These are phyloP conservation scores for Ganaspis brasiliensis DNA, from an alignment of 2,888 invertebrate genomes.

Conservation along the genomic window DNA sequence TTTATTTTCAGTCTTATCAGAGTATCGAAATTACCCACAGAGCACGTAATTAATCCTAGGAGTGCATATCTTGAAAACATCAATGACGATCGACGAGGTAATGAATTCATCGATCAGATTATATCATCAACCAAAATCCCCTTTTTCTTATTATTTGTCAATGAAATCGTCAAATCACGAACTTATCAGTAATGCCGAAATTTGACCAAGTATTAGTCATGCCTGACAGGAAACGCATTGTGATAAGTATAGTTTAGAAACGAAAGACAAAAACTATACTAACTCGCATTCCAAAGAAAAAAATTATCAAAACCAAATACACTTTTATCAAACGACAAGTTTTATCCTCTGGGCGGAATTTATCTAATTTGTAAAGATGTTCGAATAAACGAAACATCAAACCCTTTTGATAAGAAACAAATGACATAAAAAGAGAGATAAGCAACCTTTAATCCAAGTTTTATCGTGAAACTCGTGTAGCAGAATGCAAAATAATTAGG, in stretches of 20 bases:
- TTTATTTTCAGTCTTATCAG: slow-evolving; percentile 11
- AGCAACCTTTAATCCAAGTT: slow-evolving; percentile 34
- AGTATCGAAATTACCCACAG: neutral
- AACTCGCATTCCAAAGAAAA: neutral
- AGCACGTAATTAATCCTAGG: neutral
- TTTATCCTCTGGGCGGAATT: neutral
- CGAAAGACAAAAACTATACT: neutral
- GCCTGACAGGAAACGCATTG: neutral
- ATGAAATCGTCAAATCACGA: neutral
- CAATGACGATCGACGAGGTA: neutral
- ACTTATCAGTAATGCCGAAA: neutral
- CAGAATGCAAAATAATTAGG: neutral
- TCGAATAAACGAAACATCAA: neutral
- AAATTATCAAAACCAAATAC: neutral
- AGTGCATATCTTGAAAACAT: neutral
- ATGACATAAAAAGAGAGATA: neutral
- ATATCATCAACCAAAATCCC: slow-evolving; percentile 26
- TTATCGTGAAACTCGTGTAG: neutral
- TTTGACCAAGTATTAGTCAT: neutral
- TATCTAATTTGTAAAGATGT: slow-evolving; percentile 14
- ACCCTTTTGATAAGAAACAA: neutral
- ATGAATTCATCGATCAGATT: slow-evolving; percentile 39
- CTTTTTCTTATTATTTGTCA: neutral
- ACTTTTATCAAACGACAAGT: neutral
- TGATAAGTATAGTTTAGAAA: neutral